Conservation (phyloP, 2,797 vertebrate species). For the Anolis apletophallus region DNA sequence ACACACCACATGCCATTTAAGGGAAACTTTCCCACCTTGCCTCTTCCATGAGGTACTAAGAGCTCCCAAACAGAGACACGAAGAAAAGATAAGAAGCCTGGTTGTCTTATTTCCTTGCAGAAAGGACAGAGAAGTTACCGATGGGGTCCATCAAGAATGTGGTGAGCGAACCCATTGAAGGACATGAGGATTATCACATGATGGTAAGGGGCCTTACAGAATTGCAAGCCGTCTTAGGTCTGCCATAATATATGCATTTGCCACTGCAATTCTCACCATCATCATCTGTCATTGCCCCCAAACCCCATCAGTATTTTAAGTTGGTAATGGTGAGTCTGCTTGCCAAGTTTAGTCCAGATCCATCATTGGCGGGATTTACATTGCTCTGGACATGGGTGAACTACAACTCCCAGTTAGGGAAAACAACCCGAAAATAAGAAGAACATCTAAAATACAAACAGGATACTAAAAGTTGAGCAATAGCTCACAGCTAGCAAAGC, state of each 20-base stretch:
- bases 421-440: too few relatives aligned
- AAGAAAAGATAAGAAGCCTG: background rate
- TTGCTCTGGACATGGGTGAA: too few relatives aligned
- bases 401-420: too few relatives aligned
- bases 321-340: too few relatives aligned
- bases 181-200: slow-evolving; percentile 98
- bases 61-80: background rate
- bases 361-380: too few relatives aligned
- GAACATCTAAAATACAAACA: too few relatives aligned
- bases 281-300: too few relatives aligned
- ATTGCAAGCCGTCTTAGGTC: background rate
- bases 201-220: slow-evolving; percentile 85
- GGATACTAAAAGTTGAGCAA: too few relatives aligned
- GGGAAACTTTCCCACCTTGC: background rate
- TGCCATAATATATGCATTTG: too few relatives aligned
- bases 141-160: slow-evolving; percentile 99
- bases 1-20: background rate
- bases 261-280: background rate
- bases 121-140: slow-evolving; percentile 98
- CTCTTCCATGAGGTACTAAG: background rate
- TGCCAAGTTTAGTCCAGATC: too few relatives aligned
- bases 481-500: too few relatives aligned
- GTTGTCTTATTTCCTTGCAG: slow-evolving; percentile 78
- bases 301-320: too few relatives aligned
- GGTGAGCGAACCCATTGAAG: slow-evolving; percentile 97